These are phyloP conservation scores for Hyles euphorbiae DNA, from an alignment of 1,140 invertebrate genomes.

Conservation along the genomic window DNA sequence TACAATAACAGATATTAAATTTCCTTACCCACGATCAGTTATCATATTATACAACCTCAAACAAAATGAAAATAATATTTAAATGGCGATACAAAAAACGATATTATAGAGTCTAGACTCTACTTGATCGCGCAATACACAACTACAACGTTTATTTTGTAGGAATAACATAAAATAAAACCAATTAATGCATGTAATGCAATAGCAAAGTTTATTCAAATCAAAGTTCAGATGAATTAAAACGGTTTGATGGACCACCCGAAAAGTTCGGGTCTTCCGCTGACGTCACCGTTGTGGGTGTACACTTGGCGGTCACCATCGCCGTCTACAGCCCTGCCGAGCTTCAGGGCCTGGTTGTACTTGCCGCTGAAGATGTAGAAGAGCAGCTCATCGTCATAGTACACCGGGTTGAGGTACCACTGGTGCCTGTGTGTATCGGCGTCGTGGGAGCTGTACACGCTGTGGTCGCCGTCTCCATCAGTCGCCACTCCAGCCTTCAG, in stretches of 20 bases:
- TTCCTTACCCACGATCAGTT: too few relatives aligned
- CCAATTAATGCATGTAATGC: background rate
- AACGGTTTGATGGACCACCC: background rate
- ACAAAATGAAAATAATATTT: too few relatives aligned
- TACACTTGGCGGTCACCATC: background rate
- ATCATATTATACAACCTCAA: too few relatives aligned
- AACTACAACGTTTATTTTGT: too few relatives aligned
- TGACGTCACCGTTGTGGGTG: slow-evolving; percentile 3
- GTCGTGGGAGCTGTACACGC: background rate
- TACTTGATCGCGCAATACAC: too few relatives aligned
- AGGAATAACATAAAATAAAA: too few relatives aligned
- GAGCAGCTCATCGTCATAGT: background rate
- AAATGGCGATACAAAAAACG: too few relatives aligned
- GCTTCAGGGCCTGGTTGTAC: slow-evolving; percentile 8
- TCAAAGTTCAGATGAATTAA: background rate
- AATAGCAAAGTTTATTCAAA: background rate
- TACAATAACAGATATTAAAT: too few relatives aligned
- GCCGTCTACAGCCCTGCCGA: background rate
- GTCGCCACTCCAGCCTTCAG: background rate
- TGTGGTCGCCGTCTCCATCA: slow-evolving; percentile 1
- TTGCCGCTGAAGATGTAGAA: slow-evolving; percentile 4
- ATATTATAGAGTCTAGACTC: too few relatives aligned
- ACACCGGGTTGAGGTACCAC: slow-evolving; percentile 3
- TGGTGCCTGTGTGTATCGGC: slow-evolving; percentile 3
- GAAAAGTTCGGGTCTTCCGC: background rate